phyloP scores from a whole-genome alignment of 2,113 vertebrate species.

The Tyrannus savana region DNA sequence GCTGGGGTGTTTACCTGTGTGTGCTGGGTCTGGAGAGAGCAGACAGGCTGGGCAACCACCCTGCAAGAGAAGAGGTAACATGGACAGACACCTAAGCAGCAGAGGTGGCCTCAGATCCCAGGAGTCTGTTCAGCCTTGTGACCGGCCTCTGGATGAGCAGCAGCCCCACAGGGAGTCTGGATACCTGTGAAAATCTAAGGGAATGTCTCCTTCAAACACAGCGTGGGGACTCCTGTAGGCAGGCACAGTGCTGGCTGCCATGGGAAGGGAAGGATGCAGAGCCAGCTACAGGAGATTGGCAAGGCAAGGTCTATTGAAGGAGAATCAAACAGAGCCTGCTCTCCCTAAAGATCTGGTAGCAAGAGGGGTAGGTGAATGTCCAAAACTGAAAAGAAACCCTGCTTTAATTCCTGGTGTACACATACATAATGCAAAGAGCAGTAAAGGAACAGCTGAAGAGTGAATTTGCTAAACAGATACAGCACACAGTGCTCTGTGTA shows the following conservation, averaged over 20 bases:
- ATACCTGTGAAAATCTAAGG: not conserved
- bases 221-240: rapidly evolving
- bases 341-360: not conserved
- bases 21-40: not conserved
- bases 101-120: not conserved
- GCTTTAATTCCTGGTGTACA: not conserved
- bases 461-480: not conserved
- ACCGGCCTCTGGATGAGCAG: rapidly evolving
- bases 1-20: not conserved
- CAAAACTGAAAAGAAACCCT: not conserved
- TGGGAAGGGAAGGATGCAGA: not conserved
- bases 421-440: not conserved
- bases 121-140: not conserved
- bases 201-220: not conserved
- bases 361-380: not conserved
- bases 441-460: not conserved
- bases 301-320: not conserved
- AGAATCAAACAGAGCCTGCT: not conserved
- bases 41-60: not conserved
- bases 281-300: not conserved
- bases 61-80: not conserved
- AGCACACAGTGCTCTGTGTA: not conserved
- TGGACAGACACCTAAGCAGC: not conserved
- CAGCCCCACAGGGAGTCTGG: not conserved
- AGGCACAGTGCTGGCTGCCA: rapidly evolving